phyloP scores from a whole-genome alignment of 2,888 invertebrate genomes.

The Nineta flava region DNA sequence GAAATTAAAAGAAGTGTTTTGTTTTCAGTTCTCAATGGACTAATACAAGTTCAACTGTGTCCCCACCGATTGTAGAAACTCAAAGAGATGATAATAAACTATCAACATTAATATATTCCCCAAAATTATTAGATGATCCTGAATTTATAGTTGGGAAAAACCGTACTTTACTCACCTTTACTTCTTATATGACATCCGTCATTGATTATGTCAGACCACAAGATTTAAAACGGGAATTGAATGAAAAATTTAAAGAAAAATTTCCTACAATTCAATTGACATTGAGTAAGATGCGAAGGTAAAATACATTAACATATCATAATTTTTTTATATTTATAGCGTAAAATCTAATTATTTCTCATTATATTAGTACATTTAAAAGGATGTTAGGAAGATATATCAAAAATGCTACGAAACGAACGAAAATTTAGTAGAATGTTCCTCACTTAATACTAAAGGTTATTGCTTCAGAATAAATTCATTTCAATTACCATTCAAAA shows the following conservation, averaged over 20 bases:
- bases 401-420: no score
- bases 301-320: slow-evolving; percentile 15
- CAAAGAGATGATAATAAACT: slow-evolving; percentile 26
- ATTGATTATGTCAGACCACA: slow-evolving; percentile 93
- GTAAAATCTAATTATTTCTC: no score
- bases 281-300: slow-evolving; percentile 91
- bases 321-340: neutral
- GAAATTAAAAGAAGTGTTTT: neutral
- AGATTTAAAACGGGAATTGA: slow-evolving; percentile 89
- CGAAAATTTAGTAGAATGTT: no score
- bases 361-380: no score
- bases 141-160: slow-evolving; percentile 81
- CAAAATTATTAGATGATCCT: slow-evolving; percentile 85
- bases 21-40: neutral
- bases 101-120: slow-evolving; percentile 45
- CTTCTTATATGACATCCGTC: slow-evolving; percentile 86
- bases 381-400: no score
- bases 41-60: neutral
- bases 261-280: slow-evolving; percentile 91
- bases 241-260: slow-evolving; percentile 89
- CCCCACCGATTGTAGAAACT: slow-evolving; percentile 29
- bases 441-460: no score
- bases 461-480: no score
- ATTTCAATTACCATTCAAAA: no score
- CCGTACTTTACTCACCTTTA: slow-evolving; percentile 70